Evolutionary conservation across 2,113 vertebrate species (phyloP), one percentile per base, ranked within the genome.

Genomic region (Ceyx margarethae): DNA sequence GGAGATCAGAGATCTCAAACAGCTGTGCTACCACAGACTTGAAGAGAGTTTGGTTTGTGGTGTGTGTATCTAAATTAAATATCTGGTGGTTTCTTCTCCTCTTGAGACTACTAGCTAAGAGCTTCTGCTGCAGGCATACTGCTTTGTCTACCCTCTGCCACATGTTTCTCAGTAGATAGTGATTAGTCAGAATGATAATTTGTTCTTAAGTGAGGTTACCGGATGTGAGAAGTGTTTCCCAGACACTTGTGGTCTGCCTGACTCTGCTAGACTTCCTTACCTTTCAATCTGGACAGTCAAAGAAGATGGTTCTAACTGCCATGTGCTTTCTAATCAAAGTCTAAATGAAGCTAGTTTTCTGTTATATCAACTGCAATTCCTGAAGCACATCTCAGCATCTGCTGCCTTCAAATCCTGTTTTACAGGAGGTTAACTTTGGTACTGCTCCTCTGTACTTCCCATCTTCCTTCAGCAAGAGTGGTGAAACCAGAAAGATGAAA

Each of bases 31-130:
- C 48, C 0, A 2, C 35, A 87, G 61, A 58, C 58, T 28, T 15
- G 42, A 42, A 21, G 51, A 48, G 58, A 61, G 75, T 56, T 50
- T 82, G 81, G 15, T 31, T 53, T 65, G 37, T 0, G 10, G 16
- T 1, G 1, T 1, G 1, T 3, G 1, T 18, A 48, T 20, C 42
- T 25, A 16, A 13, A 42, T 35, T 35, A 46, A 56, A 23, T 15
- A 65, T 10, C 80, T 87, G 35, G 29, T 67, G 42, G 15, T 51
- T 85, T 56, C 53, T 29, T 78, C 78, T 75, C 28, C 67, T 35
- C 6, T 10, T 61, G 73, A 58, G 53, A 31, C 28, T n/a, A 26
- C 50, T 15, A 46, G 43, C 54, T 29, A 56, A 33, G 78, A 74
- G 56, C 15, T 87, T 42, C 48, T 80, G 80, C 89, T 67, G 46